These are phyloP conservation scores for Tylochromis polylepis DNA, from an alignment of 2,113 vertebrate genomes.

Conservation along the genomic window DNA sequence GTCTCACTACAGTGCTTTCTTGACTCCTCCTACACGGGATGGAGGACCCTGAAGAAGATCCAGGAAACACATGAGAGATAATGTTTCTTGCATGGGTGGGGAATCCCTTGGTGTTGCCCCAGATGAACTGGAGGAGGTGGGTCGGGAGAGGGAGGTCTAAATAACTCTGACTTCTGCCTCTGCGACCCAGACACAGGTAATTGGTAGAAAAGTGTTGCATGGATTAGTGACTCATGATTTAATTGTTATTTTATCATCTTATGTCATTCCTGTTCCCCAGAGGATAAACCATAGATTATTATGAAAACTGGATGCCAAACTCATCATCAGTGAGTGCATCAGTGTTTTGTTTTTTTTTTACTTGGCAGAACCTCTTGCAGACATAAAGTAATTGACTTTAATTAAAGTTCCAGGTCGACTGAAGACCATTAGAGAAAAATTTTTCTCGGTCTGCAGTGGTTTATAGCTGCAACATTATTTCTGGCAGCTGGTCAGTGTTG, in stretches of 20 bases:
- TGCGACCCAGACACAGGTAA: not conserved
- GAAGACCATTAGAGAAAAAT: not conserved
- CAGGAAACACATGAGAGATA: not conserved
- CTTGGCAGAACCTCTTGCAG: not conserved
- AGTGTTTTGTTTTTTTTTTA: too few species aligned
- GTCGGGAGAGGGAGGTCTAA: not conserved
- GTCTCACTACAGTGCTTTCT: not conserved
- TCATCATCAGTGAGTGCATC: too few species aligned
- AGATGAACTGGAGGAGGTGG: not conserved
- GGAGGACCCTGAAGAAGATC: not conserved
- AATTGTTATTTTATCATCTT: not conserved
- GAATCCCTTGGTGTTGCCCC: not conserved
- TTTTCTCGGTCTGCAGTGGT: not conserved
- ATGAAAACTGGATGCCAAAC: not conserved
- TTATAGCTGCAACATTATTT: not conserved
- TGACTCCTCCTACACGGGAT: not conserved
- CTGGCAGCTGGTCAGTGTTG: not conserved
- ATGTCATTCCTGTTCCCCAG: not conserved
- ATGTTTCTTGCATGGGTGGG: not conserved
- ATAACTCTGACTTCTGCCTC: not conserved
- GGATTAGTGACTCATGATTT: not conserved
- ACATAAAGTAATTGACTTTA: not conserved
- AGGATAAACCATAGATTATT: not conserved
- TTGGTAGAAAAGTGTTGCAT: not conserved
- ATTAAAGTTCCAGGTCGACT: not conserved